Evolutionary conservation across 2,797 vertebrate species (phyloP).

Genomic region (Chrysocyon brachyurus): DNA sequence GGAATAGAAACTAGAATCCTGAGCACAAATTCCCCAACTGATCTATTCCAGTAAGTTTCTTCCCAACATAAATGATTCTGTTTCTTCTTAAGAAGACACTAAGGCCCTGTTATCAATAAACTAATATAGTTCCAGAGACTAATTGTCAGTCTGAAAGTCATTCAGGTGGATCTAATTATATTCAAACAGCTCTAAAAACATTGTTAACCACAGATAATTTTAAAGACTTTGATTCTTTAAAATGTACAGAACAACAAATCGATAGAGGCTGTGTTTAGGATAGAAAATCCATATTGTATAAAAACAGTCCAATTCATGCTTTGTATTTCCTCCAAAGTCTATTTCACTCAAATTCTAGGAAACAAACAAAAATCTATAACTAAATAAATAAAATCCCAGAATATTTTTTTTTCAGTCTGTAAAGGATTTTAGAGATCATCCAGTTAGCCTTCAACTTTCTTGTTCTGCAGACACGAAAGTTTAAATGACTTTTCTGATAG

Average conservation of each 20-base stretch:
- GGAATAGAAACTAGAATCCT: background rate
- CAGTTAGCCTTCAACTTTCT: background rate
- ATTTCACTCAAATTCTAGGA: conserved; percentile 48
- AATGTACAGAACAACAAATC: conserved; percentile 52
- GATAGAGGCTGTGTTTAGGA: conserved; percentile 9
- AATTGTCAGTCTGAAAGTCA: conserved; percentile 48
- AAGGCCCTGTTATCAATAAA: conserved; percentile 44
- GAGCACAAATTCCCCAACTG: conserved; percentile 3
- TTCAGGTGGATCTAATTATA: conserved; percentile 47
- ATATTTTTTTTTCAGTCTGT: background rate
- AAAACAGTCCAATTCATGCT: conserved; percentile 48
- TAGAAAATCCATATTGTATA: conserved; percentile 43
- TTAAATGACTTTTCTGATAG: background rate
- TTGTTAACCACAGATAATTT: conserved; percentile 49
- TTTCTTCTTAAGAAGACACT: conserved; percentile 26
- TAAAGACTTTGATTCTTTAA: conserved; percentile 52
- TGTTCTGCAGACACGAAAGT: background rate
- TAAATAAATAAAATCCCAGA: conserved; percentile 13
- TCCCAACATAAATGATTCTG: conserved; percentile 36
- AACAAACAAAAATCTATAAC: background rate
- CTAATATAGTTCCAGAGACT: background rate
- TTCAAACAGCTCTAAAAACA: conserved; percentile 23
- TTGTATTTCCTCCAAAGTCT: conserved; percentile 45
- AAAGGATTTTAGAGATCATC: background rate
- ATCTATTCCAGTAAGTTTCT: conserved; percentile 31